Evolutionary conservation across 2,888 invertebrate species (phyloP), one percentile per base, ranked within the genome.

Genomic region (Ectobius pallidus): DNA sequence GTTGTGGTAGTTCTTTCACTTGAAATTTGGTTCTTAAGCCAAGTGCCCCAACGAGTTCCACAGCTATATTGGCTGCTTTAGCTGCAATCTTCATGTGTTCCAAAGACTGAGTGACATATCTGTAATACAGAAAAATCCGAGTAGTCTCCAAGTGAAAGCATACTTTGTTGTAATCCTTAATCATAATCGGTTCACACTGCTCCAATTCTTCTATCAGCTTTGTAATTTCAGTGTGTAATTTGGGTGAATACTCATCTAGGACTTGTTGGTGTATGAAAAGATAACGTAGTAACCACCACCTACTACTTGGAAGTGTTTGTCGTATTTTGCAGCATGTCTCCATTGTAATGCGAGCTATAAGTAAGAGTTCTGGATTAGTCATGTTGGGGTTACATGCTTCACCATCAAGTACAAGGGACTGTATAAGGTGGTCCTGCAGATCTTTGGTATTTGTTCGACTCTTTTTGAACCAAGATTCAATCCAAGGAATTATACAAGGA

Each of bases 11-110:
- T 39, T 91, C 87, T 55, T 90, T 90, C 77, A 91, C 87, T 82
- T 99, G 99, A 81, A 90, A 96, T 79, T 91, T 92, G 9, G 99
- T 99, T 75, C 98, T 88, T 81, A 94, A 93, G 0, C 98, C 98
- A 77, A 98, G 83, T 42, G 92, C 89, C 77, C 96, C 94, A 7
- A 88, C 89, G 3, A 96, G 86, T 78, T 90, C 87, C 52, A 95
- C 83, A 58, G 87, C 87, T 52, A 97, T 82, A 4, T 90, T 89
- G 32, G 92, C 85, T 49, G 88, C 81, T 55, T 88, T 84, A 76
- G 87, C 86, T 0, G 93, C 91, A 61, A 85, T 84, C 6, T 86
- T 82, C 70, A 96, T 84, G 79, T 91, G 87, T 74, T 90, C 87
- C 70, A 91, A 89, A 0, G 92, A 90, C 77, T 89, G 88, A 46